Percentiles rank a stretch among this genome's conserved stretches.
phyloP scores from a whole-genome alignment of 2,113 vertebrate genomes.

The Cettia cetti region DNA sequence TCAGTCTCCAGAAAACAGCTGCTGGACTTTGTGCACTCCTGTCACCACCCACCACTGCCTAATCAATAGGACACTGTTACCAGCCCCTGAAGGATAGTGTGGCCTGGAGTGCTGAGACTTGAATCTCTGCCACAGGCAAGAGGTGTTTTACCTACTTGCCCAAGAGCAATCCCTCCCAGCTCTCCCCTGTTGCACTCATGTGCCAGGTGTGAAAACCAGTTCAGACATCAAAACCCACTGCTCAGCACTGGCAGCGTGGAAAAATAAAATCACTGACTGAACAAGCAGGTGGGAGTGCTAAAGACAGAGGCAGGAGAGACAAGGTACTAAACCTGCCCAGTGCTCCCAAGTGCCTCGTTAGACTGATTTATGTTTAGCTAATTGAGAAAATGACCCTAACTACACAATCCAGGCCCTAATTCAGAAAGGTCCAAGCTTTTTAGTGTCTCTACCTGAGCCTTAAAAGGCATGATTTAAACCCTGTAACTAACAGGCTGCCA shows the following conservation, averaged over 20 bases:
- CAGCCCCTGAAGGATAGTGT: not conserved
- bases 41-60: not conserved
- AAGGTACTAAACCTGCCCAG: constrained; percentile 36
- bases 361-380: constrained; percentile 73
- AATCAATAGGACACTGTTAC: not conserved
- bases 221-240: not conserved
- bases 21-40: not conserved
- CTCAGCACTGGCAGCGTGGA: not conserved
- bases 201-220: constrained; percentile 5
- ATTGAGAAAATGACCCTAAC: constrained; percentile 74
- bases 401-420: constrained; percentile 62
- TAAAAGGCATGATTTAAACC: constrained; percentile 69
- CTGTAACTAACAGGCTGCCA: constrained; percentile 65
- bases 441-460: constrained; percentile 60
- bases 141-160: not conserved
- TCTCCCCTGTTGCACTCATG: not conserved
- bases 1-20: not conserved
- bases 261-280: constrained; percentile 42
- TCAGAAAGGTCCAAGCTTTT: constrained; percentile 62
- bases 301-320: not conserved
- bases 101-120: not conserved
- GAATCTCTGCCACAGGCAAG: not conserved
- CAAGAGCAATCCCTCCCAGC: not conserved
- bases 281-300: constrained; percentile 30
- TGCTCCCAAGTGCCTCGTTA: constrained; percentile 66